Percentiles rank a stretch among this genome's conserved stretches.
These are phyloP conservation scores for Sebastes minor DNA, from an alignment of 2,797 vertebrate genomes.

Conservation along the genomic window DNA sequence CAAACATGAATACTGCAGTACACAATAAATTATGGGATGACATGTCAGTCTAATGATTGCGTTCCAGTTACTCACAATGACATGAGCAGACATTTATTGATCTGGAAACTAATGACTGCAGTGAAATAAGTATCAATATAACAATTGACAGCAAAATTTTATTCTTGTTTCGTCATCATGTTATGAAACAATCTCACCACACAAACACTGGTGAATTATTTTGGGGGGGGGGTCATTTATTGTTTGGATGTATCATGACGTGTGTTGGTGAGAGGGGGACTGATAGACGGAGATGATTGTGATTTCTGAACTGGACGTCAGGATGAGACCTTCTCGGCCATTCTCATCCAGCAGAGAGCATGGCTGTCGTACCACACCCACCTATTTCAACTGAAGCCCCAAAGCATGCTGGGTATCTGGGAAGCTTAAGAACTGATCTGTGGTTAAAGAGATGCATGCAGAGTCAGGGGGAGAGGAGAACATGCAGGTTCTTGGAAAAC, in stretches of 20 bases:
- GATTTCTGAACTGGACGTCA: slow-evolving; percentile 49
- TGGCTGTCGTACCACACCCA: slow-evolving; percentile 44
- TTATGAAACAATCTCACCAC: slow-evolving; percentile 5
- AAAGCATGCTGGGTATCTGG: slow-evolving; percentile 83
- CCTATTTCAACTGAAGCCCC: slow-evolving; percentile 79
- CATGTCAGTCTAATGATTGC: slow-evolving; percentile 14
- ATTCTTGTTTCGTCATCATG: slow-evolving; percentile 42
- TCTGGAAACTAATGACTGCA: slow-evolving; percentile 6
- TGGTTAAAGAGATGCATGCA: slow-evolving; percentile 76
- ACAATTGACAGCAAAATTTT: slow-evolving; percentile 36
- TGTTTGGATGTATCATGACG: background rate
- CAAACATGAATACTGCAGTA: slow-evolving; percentile 26
- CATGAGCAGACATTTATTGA: slow-evolving; percentile 23
- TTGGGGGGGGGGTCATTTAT: background rate
- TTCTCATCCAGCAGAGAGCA: slow-evolving; percentile 47
- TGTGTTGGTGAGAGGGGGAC: background rate
- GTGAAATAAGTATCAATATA: slow-evolving; percentile 23
- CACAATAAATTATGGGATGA: slow-evolving; percentile 8
- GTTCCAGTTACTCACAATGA: slow-evolving; percentile 15
- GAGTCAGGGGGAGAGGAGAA: slow-evolving; percentile 39
- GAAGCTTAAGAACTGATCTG: slow-evolving; percentile 82
- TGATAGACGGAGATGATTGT: background rate
- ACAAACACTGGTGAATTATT: slow-evolving; percentile 21
- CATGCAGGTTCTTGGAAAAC: slow-evolving; percentile 24
- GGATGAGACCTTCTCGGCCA: slow-evolving; percentile 47